phyloP scores from a whole-genome alignment of 2,888 invertebrate species.

The Monochamus alternatus region DNA sequence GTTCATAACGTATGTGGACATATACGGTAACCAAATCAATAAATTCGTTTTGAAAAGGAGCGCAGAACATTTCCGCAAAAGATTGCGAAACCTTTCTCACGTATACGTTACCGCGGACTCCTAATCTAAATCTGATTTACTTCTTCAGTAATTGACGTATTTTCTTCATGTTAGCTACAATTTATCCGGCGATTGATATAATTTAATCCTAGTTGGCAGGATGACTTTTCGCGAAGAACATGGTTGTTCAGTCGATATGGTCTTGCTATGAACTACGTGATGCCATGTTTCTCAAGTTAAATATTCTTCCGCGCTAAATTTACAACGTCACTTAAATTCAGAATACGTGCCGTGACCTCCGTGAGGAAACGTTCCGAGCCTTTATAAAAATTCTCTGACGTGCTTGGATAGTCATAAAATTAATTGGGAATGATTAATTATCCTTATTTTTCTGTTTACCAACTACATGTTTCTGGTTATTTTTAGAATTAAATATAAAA shows the following conservation, averaged over 20 bases:
- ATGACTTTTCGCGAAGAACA: constrained; percentile 46
- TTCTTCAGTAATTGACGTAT: constrained; percentile 64
- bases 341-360: constrained; percentile 36
- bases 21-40: constrained; percentile 38
- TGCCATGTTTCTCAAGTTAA: constrained; percentile 57
- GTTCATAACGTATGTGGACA: not conserved
- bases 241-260: constrained; percentile 38
- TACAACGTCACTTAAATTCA: constrained; percentile 37
- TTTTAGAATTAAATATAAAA: too few relatives aligned
- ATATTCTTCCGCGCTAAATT: constrained; percentile 52
- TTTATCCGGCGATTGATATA: constrained; percentile 63
- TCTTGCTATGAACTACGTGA: constrained; percentile 52
- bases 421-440: constrained; percentile 37
- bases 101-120: constrained; percentile 57
- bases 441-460: not conserved
- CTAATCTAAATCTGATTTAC: constrained; percentile 63
- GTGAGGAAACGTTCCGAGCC: constrained; percentile 18
- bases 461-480: too few relatives aligned
- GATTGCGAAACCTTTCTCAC: constrained; percentile 60
- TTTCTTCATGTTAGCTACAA: constrained; percentile 63
- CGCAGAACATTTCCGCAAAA: constrained; percentile 50
- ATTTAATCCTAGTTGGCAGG: constrained; percentile 56
- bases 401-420: constrained; percentile 20
- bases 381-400: constrained; percentile 15
- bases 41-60: constrained; percentile 45